phyloP scores from a whole-genome alignment of 2,113 vertebrate species.

The Mesocricetus auratus region DNA sequence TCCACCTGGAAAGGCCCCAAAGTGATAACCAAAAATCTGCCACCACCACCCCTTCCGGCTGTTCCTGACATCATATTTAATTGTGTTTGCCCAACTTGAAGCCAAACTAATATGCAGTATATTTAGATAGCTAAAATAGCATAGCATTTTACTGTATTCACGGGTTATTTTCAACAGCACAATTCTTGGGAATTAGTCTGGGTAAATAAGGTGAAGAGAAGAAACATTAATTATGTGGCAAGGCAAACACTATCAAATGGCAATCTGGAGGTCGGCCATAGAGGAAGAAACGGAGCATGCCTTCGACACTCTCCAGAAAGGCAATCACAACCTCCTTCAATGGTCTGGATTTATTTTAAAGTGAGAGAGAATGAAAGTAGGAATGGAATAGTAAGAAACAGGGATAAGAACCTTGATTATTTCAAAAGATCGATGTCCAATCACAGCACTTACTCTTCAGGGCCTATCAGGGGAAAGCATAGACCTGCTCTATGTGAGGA shows the following conservation, averaged over 20 bases:
- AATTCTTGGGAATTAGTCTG: constrained; percentile 74
- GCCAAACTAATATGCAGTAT: constrained; percentile 82
- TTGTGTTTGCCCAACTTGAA: constrained; percentile 80
- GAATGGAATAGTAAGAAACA: constrained; percentile 49
- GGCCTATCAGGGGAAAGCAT: constrained; percentile 40
- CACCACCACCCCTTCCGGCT: constrained; percentile 80
- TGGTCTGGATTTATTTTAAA: constrained; percentile 75
- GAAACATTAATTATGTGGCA: constrained; percentile 72
- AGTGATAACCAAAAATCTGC: constrained; percentile 77
- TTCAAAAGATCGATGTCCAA: constrained; percentile 74
- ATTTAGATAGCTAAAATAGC: constrained; percentile 79
- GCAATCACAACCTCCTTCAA: constrained; percentile 16
- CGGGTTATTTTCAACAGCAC: constrained; percentile 71
- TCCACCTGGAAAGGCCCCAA: constrained; percentile 76
- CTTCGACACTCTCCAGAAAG: constrained; percentile 63
- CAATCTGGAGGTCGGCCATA: constrained; percentile 68
- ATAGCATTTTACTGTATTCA: constrained; percentile 59
- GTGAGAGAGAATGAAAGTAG: constrained; percentile 32
- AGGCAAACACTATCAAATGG: constrained; percentile 75
- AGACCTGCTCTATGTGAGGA: constrained; percentile 58
- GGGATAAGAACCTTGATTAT: constrained; percentile 55
- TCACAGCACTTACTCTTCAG: constrained; percentile 27
- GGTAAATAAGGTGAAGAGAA: constrained; percentile 79
- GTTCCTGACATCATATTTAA: constrained; percentile 78
- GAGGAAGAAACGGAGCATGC: constrained; percentile 23